Conservation (phyloP, 2,888 invertebrate species). For the Athalia circularis region DNA sequence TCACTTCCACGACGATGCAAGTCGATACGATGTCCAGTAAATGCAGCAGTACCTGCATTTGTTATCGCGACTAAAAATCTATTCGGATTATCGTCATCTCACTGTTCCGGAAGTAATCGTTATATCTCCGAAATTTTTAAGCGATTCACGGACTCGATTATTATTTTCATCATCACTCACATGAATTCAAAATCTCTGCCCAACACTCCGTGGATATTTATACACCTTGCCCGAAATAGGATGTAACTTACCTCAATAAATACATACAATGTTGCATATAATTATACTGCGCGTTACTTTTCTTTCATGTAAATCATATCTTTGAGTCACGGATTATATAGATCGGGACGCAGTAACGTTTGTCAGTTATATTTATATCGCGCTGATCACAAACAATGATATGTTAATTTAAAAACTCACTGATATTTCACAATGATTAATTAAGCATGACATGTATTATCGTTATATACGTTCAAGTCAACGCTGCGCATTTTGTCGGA, state of each 20-base stretch:
- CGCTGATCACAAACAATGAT: not conserved
- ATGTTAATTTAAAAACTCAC: constrained; percentile 14
- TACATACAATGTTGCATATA: no score
- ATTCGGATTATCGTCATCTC: not conserved
- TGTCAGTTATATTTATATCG: not conserved
- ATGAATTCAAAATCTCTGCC: constrained; percentile 1
- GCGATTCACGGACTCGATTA: constrained; percentile 26
- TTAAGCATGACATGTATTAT: constrained; percentile 17
- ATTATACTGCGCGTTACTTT: no score
- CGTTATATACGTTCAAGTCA: constrained; percentile 12
- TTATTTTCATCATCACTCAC: not conserved
- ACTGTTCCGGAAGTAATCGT: no score
- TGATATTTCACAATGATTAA: constrained; percentile 27
- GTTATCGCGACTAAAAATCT: no score
- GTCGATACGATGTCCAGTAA: not conserved
- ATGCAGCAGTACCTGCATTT: no score
- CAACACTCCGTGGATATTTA: no score
- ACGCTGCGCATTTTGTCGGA: constrained; percentile 24
- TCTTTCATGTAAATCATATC: not conserved
- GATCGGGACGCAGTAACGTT: no score
- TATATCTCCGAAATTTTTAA: not conserved
- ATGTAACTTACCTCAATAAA: no score
- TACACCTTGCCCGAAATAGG: no score
- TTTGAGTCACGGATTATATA: not conserved
- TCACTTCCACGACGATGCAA: constrained; percentile 13